Base-by-base conservation (phyloP, 1,140 invertebrate genomes). In the Pygmarrhopalites habei region DNA sequence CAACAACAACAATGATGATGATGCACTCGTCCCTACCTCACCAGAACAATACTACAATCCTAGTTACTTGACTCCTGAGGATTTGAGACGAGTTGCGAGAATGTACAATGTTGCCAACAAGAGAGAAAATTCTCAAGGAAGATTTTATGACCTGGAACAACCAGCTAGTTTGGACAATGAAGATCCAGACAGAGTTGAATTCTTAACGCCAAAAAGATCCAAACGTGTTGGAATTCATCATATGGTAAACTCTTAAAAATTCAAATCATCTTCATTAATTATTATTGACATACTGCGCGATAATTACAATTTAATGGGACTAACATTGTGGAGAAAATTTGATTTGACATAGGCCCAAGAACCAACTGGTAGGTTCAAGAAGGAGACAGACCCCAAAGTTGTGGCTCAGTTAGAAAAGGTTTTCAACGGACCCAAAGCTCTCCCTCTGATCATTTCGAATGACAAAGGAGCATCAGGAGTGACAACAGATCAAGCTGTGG, bases 151-250 rank as follows among this genome's bases (percentile, higher is more conserved):
- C 2, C 15, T 35, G 19, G 53, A 41, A 26, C 53, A 56, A 41
- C 35, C 35, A 10, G 29, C 3, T 4, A 56, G 35, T 41, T 23
- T 56, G 3, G 53, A 56, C 39, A 41, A 56, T 26, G 35, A 19
- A 10, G 53, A 2, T 43, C 3, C 26, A 14, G 21, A 44, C 7
- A 26, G 25, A 30, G 4, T 58, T 7, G 35, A 58, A 46, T 44
- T 62, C 15, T 23, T 62, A 19, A 55, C 28, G n/a, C 44, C 46
- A 32, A 62, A 41, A 29, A 21, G 60, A 14, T 58, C 32, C 19
- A 62, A 66, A 52, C 32, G 60, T 23, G 49, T 66, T 4, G 65
- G 60, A n/a, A 26, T n/a, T n/a, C n/a, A n/a, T n/a, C n/a, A n/a
- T n/a, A 30, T 26, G 32, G 28, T n/a, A 32, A 10, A 5, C 7